Conservation (phyloP, 2,888 invertebrate species). For the Morinoia aosen region DNA sequence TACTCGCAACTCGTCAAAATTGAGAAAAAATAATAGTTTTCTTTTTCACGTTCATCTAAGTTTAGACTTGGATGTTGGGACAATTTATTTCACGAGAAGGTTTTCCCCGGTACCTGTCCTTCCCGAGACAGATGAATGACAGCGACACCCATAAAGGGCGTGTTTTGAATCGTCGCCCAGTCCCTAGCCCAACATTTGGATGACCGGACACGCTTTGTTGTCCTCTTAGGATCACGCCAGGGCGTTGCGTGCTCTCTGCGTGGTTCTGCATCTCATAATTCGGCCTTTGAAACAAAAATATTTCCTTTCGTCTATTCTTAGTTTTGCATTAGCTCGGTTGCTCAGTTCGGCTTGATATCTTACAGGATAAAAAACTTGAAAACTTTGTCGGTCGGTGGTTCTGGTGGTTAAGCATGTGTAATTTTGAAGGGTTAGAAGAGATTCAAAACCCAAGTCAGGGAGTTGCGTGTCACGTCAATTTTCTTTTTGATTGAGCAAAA, state of each 20-base stretch:
- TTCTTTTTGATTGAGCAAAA: too few species aligned
- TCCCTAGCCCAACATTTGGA: background rate
- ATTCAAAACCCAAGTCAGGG: too few species aligned
- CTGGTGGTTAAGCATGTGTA: too few species aligned
- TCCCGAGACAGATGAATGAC: background rate
- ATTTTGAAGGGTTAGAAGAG: too few species aligned
- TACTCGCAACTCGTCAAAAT: background rate
- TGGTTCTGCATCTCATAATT: background rate
- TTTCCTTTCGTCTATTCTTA: too few species aligned
- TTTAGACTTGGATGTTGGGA: background rate
- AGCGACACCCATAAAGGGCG: background rate
- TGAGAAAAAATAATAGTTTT: background rate
- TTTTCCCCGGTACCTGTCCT: background rate
- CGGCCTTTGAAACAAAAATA: background rate
- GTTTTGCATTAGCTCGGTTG: background rate
- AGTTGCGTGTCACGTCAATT: too few species aligned
- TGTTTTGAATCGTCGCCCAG: constrained; percentile 8
- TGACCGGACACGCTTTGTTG: background rate
- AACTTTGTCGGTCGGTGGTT: too few species aligned
- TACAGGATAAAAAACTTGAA: too few species aligned
- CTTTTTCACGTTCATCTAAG: background rate
- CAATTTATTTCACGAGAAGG: background rate
- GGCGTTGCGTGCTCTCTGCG: background rate
- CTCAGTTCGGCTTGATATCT: background rate
- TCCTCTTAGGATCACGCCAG: background rate